Evolutionary conservation across 2,888 invertebrate species (phyloP).

Genomic region (Anagyrus pseudococci): DNA sequence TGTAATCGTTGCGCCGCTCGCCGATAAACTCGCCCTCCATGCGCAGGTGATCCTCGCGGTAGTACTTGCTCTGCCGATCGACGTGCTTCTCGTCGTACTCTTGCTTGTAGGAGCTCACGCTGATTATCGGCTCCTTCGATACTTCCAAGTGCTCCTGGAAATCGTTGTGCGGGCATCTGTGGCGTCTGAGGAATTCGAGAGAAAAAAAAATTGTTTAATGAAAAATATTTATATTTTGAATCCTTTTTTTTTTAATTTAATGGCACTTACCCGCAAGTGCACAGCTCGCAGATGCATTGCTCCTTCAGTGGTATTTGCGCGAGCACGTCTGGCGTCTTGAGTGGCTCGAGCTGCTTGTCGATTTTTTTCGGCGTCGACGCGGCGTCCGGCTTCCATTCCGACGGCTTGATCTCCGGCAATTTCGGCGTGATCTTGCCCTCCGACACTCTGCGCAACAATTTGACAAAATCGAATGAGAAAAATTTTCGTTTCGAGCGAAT

Average conservation of each 20-base stretch:
- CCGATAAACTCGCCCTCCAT: conserved; percentile 71
- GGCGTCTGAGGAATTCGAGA: conserved; percentile 69
- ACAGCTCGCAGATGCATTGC: conserved; percentile 88
- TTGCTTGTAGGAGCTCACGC: conserved; percentile 69
- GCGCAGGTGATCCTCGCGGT: conserved; percentile 75
- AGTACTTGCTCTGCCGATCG: conserved; percentile 67
- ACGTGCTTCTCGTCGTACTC: conserved; percentile 73
- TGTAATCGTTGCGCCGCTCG: conserved; percentile 64
- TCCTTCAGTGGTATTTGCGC: conserved; percentile 68
- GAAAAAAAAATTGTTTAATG: not conserved
- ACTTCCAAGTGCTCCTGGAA: conserved; percentile 56
- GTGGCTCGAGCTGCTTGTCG: conserved; percentile 32
- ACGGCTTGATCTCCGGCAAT: conserved; percentile 42
- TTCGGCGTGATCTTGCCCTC: conserved; percentile 31
- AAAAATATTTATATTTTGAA: not conserved
- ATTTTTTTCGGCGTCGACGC: conserved; percentile 48
- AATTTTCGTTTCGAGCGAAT: too few relatives aligned
- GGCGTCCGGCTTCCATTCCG: conserved; percentile 28
- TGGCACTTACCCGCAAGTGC: conserved; percentile 85
- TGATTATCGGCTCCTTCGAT: conserved; percentile 48
- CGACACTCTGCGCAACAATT: conserved; percentile 30
- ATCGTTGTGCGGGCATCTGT: conserved; percentile 79
- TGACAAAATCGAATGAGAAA: too few relatives aligned
- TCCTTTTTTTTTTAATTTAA: not conserved
- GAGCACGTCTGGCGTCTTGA: conserved; percentile 49